Evolutionary conservation across 2,888 invertebrate genomes (phyloP), one percentile per base, ranked within the genome.

Genomic region (Plagodis dolabraria): DNA sequence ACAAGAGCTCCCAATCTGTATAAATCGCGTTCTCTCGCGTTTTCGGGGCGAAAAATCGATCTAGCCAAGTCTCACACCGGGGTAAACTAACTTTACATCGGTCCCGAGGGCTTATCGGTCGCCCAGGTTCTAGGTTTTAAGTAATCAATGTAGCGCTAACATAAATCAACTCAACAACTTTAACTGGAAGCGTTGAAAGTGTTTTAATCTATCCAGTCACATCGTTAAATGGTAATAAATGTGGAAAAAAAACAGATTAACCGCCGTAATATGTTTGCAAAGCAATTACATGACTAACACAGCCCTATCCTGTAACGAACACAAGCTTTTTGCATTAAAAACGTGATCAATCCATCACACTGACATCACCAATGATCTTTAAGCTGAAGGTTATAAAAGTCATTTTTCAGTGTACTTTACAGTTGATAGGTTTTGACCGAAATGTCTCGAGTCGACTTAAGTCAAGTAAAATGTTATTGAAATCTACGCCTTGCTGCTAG

Each of bases 251-350:
- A 70, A 7, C 65, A 68, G 71, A 82, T 80, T 78, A 77, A 72
- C 69, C 63, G 9, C 67, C 56, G 62, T 68, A 68, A 75, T 68
- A 76, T 80, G 75, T 84, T 86, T 82, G 75, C 77, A 74, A 79
- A 83, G 79, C 82, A 87, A 89, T 87, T 82, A 87, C 79, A 75
- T 70, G 73, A 66, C 64, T 66, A 74, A 71, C 73, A 68, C 74
- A 75, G 72, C 70, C 73, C 70, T 71, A 71, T 68, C 61, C 56
- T 70, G 67, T 71, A 70, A 72, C 66, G 60, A 65, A 72, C 44
- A 46, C 68, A 60, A 66, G 60, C 47, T 11, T 33, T 40, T 34
- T 72, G 68, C 72, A 74, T 74, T 70, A 66, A 49, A 52, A 57
- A 53, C 53, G 49, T 42, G 40, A 60, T 34, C 48, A 60, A 52